Percentiles rank a stretch among this genome's conserved stretches.
phyloP scores from a whole-genome alignment of 2,888 invertebrate genomes.

The Eucera pruinosa region DNA sequence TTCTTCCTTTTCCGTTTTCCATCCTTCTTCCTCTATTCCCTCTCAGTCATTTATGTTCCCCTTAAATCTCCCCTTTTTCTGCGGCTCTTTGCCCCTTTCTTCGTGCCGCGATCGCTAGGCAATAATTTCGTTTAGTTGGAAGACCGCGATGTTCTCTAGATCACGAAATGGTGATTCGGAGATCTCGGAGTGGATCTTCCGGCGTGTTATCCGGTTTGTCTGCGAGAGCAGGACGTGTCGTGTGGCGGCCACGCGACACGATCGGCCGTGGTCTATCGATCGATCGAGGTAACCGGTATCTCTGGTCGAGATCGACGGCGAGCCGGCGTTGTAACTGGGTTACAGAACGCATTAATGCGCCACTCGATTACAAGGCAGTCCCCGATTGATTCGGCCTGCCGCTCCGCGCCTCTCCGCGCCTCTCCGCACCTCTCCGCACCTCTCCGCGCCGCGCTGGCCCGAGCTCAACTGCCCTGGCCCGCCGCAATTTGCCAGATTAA shows the following conservation, averaged over 20 bases:
- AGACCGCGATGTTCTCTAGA: neutral
- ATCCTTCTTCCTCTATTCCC: no score
- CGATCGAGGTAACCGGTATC: constrained; percentile 52
- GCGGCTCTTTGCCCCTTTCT: no score
- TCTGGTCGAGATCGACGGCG: constrained; percentile 37
- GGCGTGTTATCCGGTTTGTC: constrained; percentile 49
- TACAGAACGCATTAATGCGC: constrained; percentile 71
- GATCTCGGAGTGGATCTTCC: constrained; percentile 15
- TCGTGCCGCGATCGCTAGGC: no score
- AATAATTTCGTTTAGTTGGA: no score
- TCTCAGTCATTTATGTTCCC: no score
- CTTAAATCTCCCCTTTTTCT: no score
- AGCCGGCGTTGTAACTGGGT: constrained; percentile 63
- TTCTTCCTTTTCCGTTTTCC: no score
- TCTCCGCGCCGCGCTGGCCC: no score
- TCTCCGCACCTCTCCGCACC: no score
- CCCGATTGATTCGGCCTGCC: constrained; percentile 60
- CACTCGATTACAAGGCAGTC: constrained; percentile 72
- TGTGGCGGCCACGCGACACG: constrained; percentile 76
- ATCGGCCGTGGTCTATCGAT: constrained; percentile 48
- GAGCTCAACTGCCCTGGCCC: no score
- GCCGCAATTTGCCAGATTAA: constrained; percentile 66
- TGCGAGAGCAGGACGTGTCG: constrained; percentile 57
- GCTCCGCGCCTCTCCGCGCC: no score
- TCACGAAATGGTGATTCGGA: neutral